Base-by-base conservation (phyloP, 2,888 invertebrate genomes). In the Eupelmus urozonus region DNA sequence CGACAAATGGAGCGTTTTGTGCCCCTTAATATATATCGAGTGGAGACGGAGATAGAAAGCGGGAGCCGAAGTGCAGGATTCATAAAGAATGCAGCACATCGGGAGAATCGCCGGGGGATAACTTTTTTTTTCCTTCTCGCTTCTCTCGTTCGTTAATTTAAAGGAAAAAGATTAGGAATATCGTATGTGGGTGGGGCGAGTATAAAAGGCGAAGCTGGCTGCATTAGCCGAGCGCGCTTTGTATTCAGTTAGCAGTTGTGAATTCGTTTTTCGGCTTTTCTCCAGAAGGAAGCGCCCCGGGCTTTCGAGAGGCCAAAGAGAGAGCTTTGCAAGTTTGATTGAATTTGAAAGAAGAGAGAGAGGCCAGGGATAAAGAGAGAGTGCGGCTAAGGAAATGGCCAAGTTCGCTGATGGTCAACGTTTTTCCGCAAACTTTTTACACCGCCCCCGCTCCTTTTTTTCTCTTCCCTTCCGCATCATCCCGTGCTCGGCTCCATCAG, bases 21-120 rank as follows among this genome's bases (percentile, higher is more conserved):
- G n/a, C n/a, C 16, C 4, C 59, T 23, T 20, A 45, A 70, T 29
- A 42, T 69, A 20, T 9, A 45, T 11, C 16, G 18, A 11, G n/a
- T 40, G 78, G 29, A 73, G 53, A 72, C 59, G 70, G 45, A 77
- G 63, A 74, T 69, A 77, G 45, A 60, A 23, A 63, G 29, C 18
- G 16, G 20, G 20, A 40, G 23, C 29, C 18, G 11, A 11, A 65
- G 23, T 23, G 69, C 59, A 59, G 18, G 3, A 16, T 34, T 57
- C 45, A 45, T 65, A 45, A 65, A 73, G 13, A 73, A 73, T 73
- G 55, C 65, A 65, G 23, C 18, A 40, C 2, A n/a, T 2, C 1
- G 13, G n/a, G 42, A 25, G 40, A 45, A 29, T 34, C 5, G 18
- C 18, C 3, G 40, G 25, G 40, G 25, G 45, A 45, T 45, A 18